Evolutionary conservation across 2,888 invertebrate genomes (phyloP), one percentile per base, ranked within the genome.

Genomic region (Latheticus oryzae): DNA sequence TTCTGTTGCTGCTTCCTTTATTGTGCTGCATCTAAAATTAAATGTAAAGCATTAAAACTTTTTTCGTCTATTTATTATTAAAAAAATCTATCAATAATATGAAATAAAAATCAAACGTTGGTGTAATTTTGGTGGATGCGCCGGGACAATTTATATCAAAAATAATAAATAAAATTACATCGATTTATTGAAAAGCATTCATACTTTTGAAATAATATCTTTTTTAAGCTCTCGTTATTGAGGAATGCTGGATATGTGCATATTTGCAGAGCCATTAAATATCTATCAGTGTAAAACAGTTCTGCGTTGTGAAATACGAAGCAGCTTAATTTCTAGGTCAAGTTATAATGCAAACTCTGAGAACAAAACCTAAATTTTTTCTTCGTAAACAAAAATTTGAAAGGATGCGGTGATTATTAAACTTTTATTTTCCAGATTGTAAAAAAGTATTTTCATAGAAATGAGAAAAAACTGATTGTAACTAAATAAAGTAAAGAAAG

Each of bases 1-100:
- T 11, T 21, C 33, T 33, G 33, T 21, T 19, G 52, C 45, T 42
- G 16, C 40, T 33, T 42, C 24, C 42, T 8, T 35, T 33, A 26
- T 37, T 30, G 51, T 17, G 35, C 38, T 17, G 24, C 42, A 57
- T 43, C 52, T 52, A 52, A 19, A 58, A 58, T 58, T 28, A 37
- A 52, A 58, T 45, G 28, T 47, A 33, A 57, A 5, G n/a, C 35
- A 33, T 56, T 50, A 56, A n/a, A n/a, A n/a, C 5, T 17, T 38
- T 38, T 24, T 23, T 12, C 15, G 13, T n/a, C 4, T 26, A 7
- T 38, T 38, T 21, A n/a, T 35, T 5, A 19, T 19, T 28, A 28
- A 28, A 28, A 28, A 28, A 11, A n/a, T n/a, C n/a, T n/a, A n/a
- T n/a, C n/a, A n/a, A n/a, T n/a, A n/a, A n/a, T n/a, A n/a, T n/a